Evolutionary conservation across 1,140 invertebrate genomes (phyloP), one percentile per base, ranked within the genome.

Genomic region (Apis florea): DNA sequence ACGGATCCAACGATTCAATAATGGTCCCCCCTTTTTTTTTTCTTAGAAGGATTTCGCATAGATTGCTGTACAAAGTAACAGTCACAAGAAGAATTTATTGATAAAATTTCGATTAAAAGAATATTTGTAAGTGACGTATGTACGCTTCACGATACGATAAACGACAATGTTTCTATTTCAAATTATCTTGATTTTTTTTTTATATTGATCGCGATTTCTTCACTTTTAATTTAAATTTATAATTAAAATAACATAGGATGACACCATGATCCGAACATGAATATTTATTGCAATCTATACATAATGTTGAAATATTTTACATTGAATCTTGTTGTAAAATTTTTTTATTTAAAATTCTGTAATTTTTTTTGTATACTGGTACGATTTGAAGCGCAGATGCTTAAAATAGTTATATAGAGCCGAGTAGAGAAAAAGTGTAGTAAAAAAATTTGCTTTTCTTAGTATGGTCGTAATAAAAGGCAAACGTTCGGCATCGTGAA

Each of bases 401-500:
- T 31, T 15, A 26, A 24, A 72, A 70, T 59, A 63, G 8, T 47
- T 4, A 40, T 40, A 56, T 63, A 69, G 64, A 71, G 83, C 31
- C 69, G 66, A 61, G 82, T 64, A 72, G 31, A 54, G 72, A 85
- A 88, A 61, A 89, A 88, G 53, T 69, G 12, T 12, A 19, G 70
- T 83, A 86, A 89, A 90, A 59, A 86, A 77, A 79, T 84, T 87
- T 75, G 68, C 40, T 87, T 85, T 89, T 87, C 87, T 87, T 81
- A 66, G 72, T 72, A 67, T 26, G 58, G 56, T 82, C 71, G 54
- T 84, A 81, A 85, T 85, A 91, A 91, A 91, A 87, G 82, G 87
- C 84, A 89, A 85, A 80, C 86, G 85, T 83, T 85, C 84, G 85
- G 84, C 69, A 85, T 86, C 85, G 87, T 91, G 90, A 91, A 92